Base-by-base conservation (phyloP, 2,113 vertebrate genomes). In the Lepus timidus region DNA sequence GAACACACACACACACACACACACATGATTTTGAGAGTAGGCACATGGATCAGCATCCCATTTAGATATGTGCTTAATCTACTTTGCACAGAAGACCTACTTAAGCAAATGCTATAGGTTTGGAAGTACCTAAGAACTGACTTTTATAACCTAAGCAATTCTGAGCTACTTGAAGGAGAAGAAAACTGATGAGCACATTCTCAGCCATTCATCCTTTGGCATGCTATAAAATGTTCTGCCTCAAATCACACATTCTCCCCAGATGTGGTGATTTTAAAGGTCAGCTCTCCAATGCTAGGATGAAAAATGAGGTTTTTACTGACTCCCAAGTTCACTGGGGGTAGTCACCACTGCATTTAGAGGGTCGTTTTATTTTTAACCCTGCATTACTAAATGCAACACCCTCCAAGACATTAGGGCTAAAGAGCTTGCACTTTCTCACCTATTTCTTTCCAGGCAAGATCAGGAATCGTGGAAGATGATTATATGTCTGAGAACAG, bases 181-280 rank as follows among this genome's bases (percentile, higher is more conserved):
- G 94, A 67, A 92, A 96, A 96, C 71, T 71, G 85, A 94, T 85
- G 85, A 92, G 68, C 52, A 81, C 36, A 67, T 85, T 88, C 88
- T 58, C 55, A 49, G 52, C 49, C 90, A 93, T 92, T 91, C 90
- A 82, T 94, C 90, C 75, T 92, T 51, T 51, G 55, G 88, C 85
- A 27, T 92, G 91, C 78, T 84, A 85, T 78, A 3, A 93, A 92
- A 93, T 58, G 95, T 92, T 97, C 97, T 89, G 88, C 83, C 95
- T 58, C 92, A 55, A 89, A 90, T 91, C 94, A 96, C 62, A 92
- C 90, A 97, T 97, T 97, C 94, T 97, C 74, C 82, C 93, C 96
- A 96, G 96, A 96, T 31, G 65, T 93, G 94, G 94, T 90, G 87
- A 84, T 84, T 96, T 94, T 86, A 88, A 96, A 96, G 95, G 93